Evolutionary conservation across 2,797 vertebrate species (phyloP).

Genomic region (Leptoclinus maculatus): DNA sequence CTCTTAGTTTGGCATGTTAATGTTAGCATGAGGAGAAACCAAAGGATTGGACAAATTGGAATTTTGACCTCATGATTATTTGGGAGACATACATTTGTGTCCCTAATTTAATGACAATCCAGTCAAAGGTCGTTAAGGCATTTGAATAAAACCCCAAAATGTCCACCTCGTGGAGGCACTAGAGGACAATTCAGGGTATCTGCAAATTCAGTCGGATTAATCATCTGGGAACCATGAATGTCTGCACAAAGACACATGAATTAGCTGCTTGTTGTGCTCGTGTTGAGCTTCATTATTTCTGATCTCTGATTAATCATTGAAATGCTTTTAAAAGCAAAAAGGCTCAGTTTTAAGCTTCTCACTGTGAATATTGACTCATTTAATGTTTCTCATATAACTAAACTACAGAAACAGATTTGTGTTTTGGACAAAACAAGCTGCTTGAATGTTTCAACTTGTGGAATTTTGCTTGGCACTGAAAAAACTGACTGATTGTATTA

Average conservation of each 20-base stretch:
- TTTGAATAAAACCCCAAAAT: background rate
- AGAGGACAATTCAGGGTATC: background rate
- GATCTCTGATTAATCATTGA: too few relatives aligned
- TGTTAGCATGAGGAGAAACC: background rate
- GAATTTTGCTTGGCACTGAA: background rate
- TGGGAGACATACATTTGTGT: background rate
- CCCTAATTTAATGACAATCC: background rate
- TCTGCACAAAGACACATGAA: too few relatives aligned
- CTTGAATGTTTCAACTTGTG: background rate
- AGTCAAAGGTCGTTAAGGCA: background rate
- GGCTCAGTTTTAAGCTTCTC: too few relatives aligned
- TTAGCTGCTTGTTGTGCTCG: too few relatives aligned
- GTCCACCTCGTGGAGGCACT: background rate
- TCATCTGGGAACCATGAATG: background rate
- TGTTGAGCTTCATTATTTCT: too few relatives aligned
- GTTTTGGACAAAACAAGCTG: background rate
- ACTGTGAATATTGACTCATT: background rate
- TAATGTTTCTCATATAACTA: background rate
- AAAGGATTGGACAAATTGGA: background rate
- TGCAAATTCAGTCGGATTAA: background rate
- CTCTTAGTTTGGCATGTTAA: background rate
- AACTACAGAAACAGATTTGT: background rate
- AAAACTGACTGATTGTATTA: too few relatives aligned
- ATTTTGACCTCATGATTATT: background rate
- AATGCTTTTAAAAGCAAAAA: too few relatives aligned